phyloP scores from a whole-genome alignment of 2,888 invertebrate species.

The Synergus laeviventris region DNA sequence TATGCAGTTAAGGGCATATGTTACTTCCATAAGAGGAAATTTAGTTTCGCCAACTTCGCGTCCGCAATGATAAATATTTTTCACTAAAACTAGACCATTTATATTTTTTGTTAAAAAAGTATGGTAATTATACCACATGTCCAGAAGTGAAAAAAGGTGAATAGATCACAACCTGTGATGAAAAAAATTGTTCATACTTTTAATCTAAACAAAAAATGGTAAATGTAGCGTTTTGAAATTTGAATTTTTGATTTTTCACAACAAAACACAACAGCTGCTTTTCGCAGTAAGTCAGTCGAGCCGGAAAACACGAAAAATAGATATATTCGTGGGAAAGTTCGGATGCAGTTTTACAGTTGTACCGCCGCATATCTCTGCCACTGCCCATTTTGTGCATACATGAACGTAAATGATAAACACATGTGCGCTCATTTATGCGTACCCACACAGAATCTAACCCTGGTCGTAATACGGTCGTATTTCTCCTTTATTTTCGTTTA shows the following conservation, averaged over 20 bases:
- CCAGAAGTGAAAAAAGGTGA: too few species aligned
- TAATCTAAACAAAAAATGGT: neutral
- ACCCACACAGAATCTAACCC: conserved; percentile 2
- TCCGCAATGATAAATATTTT: too few species aligned
- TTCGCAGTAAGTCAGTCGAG: conserved; percentile 9
- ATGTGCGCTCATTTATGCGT: conserved; percentile 27
- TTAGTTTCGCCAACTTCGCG: too few species aligned
- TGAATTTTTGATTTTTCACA: neutral
- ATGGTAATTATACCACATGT: too few species aligned
- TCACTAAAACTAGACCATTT: too few species aligned
- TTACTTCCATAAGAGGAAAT: neutral
- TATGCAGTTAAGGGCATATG: neutral
- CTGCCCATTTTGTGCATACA: conserved; percentile 37
- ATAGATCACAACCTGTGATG: too few species aligned
- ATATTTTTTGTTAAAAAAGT: too few species aligned
- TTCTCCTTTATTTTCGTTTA: conserved; percentile 61
- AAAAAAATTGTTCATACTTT: too few species aligned
- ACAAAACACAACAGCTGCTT: conserved; percentile 16
- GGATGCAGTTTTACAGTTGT: conserved; percentile 36
- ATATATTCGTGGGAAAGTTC: conserved; percentile 38
- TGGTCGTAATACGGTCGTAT: conserved; percentile 53
- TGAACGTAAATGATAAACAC: conserved; percentile 39
- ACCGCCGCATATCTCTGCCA: conserved; percentile 18
- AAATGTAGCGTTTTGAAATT: neutral
- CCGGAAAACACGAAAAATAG: conserved; percentile 32